These are phyloP conservation scores for Chrysolina oricalcia DNA, from an alignment of 2,888 invertebrate species.

Conservation along the genomic window DNA sequence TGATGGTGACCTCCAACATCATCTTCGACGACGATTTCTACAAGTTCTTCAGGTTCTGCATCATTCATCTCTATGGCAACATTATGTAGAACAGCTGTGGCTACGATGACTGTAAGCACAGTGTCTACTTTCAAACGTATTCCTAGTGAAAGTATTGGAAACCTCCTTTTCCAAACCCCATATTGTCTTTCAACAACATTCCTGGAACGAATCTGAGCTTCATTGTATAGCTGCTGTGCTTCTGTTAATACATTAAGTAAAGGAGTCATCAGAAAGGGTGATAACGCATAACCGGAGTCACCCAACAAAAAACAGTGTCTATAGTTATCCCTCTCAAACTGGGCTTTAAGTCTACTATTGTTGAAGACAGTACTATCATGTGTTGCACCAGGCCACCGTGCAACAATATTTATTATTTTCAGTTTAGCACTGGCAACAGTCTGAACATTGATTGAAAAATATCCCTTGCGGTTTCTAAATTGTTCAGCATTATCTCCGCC, in stretches of 20 bases:
- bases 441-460: background rate
- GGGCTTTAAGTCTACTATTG: slow-evolving; percentile 10
- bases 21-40: background rate
- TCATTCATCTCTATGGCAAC: background rate
- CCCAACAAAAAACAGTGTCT: slow-evolving; percentile 8
- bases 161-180: too few species aligned
- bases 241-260: background rate
- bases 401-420: too few species aligned
- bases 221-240: slow-evolving; percentile 16
- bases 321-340: slow-evolving; percentile 5
- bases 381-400: slow-evolving; percentile 14
- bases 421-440: background rate
- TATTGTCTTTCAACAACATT: slow-evolving; percentile 26
- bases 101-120: background rate
- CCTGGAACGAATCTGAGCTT: slow-evolving; percentile 17
- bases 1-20: slow-evolving; percentile 1
- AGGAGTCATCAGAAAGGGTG: slow-evolving; percentile 10
- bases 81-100: slow-evolving; percentile 3
- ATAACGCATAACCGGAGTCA: slow-evolving; percentile 9
- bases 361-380: slow-evolving; percentile 19
- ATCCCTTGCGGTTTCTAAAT: background rate
- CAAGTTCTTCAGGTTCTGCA: background rate
- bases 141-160: too few species aligned
- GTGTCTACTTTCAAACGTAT: background rate
- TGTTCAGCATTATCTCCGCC: slow-evolving; percentile 3